Base-by-base conservation (phyloP, 2,888 invertebrate species). In the Agonopterix alstromeriana region DNA sequence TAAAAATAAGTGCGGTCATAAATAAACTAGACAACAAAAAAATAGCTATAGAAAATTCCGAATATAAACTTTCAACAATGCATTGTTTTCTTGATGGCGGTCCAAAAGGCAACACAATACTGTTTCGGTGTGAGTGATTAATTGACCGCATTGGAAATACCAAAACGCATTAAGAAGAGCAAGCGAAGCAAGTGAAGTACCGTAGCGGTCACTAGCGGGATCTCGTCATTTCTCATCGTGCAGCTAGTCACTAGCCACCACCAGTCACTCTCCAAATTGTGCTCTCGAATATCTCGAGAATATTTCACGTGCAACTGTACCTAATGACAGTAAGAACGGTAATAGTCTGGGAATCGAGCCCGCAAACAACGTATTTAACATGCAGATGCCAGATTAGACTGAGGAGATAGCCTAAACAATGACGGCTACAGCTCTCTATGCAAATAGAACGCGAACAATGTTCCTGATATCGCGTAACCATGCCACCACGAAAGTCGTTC, bases 141-240 rank as follows among this genome's bases (percentile, higher is more conserved):
- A 86, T 84, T 78, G 78, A 73, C 70, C 77, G 70, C 76, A 70
- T 73, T 74, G 66, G 73, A 69, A 77, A 81, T 76, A 79, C 78
- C 77, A 78, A 27, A 80, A 77, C 75, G 71, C 81, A 84, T 83
- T 79, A 82, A 77, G 77, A 77, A 70, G 77, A 79, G 77, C 75
- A 75, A 63, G 62, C 64, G 70, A 73, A 66, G 75, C 72, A 72
- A 74, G 70, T 73, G 77, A 80, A 86, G 84, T 86, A 86, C 87
- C 86, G 86, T 85, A 84, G 77, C 77, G 61, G 66, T 67, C 75
- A 70, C 70, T 83, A 86, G 86, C 85, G 87, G 86, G 79, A 82
- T 75, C 70, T 62, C 72, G 70, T 70, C 77, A 79, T 79, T 82
- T 82, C 78, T 80, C 83, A 77, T 77, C 77, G 73, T 54, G 58